Base-by-base conservation (phyloP, 2,113 vertebrate genomes). In the Lonchura striata region DNA sequence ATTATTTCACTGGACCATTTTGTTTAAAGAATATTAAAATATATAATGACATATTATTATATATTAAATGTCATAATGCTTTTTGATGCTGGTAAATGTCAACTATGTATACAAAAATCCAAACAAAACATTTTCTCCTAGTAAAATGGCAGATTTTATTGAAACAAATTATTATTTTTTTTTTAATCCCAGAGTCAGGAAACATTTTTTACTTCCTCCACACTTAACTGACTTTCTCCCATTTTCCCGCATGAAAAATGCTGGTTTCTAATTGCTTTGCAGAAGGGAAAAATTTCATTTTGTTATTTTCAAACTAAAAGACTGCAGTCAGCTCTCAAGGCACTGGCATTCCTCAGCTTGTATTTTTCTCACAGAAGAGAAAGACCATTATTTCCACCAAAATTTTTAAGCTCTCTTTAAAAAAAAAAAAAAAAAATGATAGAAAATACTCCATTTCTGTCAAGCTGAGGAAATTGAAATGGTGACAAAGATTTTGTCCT, bases 111-210 rank as follows among this genome's bases (percentile, higher is more conserved):
- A 20, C 25, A 61, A 28, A 77, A 77, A 33, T 44, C 86, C 86
- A 95, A 92, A 52, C 17, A 66, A 92, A 96, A 94, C n/a, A 83
- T 42, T 83, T 81, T 83, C 72, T 54, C 42, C 20, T 39, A 66
- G 44, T 63, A 49, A 94, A 78, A 76, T 23, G 56, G 54, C 86
- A 81, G 37, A 9, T 28, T 85, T 77, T 61, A 50, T 59, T 66
- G 86, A 89, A 83, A 92, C 8, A 70, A 88, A 39, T 39, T 39
- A 39, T 3, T 30, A 39, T 22, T 20, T 53, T 52, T 52, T 53
- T 52, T 28, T 52, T 20, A 17, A 11, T 24, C 30, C 22, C 13
- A 18, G 0, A 3, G 16, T 56, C 31, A 53, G 77, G 64, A 88
- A 94, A 23, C 64, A 83, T 68, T 60, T 50, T 66, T 54, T 56